phyloP scores from a whole-genome alignment of 2,797 vertebrate species.

The Arrhamphus sclerolepis region DNA sequence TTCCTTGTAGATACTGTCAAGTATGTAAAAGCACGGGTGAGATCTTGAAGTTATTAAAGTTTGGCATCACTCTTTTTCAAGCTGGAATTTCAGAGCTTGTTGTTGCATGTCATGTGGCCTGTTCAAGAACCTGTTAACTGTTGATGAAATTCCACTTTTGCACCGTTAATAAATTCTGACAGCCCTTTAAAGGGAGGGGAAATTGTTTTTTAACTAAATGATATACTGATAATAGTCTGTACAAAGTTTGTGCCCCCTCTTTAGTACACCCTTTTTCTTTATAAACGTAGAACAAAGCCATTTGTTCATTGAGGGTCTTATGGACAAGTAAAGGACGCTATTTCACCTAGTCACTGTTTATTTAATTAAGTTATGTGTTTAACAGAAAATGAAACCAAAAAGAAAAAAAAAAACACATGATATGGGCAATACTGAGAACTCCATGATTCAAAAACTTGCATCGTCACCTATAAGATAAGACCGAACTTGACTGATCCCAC shows the following conservation, averaged over 20 bases:
- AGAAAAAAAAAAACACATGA: no score
- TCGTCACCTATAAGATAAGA: no score
- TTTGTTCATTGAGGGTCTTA: no score
- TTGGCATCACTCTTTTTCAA: conserved; percentile 47
- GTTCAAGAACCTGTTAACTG: conserved; percentile 58
- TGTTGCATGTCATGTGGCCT: conserved; percentile 65
- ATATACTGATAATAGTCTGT: neutral
- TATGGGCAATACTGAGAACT: no score
- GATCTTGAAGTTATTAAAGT: conserved; percentile 73
- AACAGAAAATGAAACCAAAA: neutral
- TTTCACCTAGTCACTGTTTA: no score
- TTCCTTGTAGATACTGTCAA: conserved; percentile 30
- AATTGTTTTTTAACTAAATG: conserved; percentile 38
- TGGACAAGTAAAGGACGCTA: no score
- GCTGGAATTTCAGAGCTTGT: conserved; percentile 71
- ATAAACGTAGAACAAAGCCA: no score
- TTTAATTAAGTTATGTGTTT: no score
- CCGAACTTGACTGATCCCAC: no score
- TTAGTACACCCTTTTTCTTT: no score
- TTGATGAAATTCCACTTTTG: conserved; percentile 55
- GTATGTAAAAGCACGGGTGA: conserved; percentile 27
- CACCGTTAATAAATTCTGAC: conserved; percentile 49
- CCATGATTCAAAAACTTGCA: no score
- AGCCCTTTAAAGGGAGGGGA: conserved; percentile 46
- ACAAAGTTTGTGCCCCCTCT: no score